phyloP scores from a whole-genome alignment of 2,113 vertebrate genomes.

The Origma solitaria region DNA sequence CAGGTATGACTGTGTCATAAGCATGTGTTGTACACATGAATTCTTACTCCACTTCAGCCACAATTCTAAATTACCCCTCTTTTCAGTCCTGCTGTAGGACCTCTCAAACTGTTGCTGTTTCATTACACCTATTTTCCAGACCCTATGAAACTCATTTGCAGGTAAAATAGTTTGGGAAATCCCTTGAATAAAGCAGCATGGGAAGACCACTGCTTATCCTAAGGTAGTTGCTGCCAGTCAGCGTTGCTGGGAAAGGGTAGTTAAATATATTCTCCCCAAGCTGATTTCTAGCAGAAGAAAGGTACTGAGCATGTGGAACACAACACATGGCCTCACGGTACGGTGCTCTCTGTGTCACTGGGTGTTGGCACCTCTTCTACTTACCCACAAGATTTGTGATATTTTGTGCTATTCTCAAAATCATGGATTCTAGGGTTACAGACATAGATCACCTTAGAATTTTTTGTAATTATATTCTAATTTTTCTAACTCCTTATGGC shows the following conservation, averaged over 20 bases:
- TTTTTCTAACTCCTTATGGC: neutral
- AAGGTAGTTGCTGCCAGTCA: neutral
- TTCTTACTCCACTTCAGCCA: neutral
- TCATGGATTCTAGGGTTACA: neutral
- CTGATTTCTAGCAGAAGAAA: neutral
- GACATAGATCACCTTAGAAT: neutral
- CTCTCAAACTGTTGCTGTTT: neutral
- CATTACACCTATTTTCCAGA: neutral
- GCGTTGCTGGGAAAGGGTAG: neutral
- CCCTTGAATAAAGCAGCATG: neutral
- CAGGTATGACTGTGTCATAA: neutral
- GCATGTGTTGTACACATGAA: neutral
- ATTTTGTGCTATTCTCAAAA: neutral
- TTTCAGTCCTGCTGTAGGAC: neutral
- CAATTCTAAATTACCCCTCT: neutral
- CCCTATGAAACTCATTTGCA: neutral
- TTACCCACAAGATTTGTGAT: neutral
- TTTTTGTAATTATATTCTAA: neutral
- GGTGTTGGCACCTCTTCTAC: neutral
- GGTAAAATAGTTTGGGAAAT: neutral
- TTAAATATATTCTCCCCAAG: neutral
- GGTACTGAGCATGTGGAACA: accelerated
- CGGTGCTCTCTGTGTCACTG: neutral
- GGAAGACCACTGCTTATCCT: neutral
- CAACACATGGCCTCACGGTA: neutral